Percentiles rank a stretch among this genome's conserved stretches.
phyloP scores from a whole-genome alignment of 2,888 invertebrate species.

The Lamproptera curius region DNA sequence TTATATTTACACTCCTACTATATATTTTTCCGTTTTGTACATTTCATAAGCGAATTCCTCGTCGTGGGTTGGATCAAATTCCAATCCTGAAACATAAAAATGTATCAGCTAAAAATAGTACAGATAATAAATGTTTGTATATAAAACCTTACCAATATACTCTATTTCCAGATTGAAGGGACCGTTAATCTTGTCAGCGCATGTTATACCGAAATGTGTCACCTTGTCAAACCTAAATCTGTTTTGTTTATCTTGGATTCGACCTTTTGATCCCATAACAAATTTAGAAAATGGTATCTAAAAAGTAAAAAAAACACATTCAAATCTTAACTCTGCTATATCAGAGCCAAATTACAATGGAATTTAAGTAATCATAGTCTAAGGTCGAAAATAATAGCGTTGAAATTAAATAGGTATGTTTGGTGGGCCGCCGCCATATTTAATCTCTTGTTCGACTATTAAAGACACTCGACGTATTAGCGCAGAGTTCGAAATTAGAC shows the following conservation, averaged over 20 bases:
- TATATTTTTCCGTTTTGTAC: constrained; percentile 85
- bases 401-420: no score
- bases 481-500: no score
- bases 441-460: no score
- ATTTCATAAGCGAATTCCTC: constrained; percentile 97
- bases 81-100: constrained; percentile 75
- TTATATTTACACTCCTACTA: constrained; percentile 77
- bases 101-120: not conserved
- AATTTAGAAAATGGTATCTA: constrained; percentile 98
- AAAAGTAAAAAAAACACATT: no score
- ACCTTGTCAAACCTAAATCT: constrained; percentile 80
- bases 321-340: no score
- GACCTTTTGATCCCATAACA: constrained; percentile 87
- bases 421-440: no score
- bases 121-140: no score
- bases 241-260: constrained; percentile 89
- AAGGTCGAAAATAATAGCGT: no score
- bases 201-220: constrained; percentile 88
- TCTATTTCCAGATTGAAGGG: constrained; percentile 90
- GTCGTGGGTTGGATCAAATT: constrained; percentile 86
- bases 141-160: constrained; percentile 84
- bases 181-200: constrained; percentile 88
- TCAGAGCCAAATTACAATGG: no score
- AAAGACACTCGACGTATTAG: no score
- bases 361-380: no score